Percentiles rank a stretch among this genome's conserved stretches.
These are phyloP conservation scores for Corythaixoides concolor DNA, from an alignment of 2,113 vertebrate species.

Conservation along the genomic window DNA sequence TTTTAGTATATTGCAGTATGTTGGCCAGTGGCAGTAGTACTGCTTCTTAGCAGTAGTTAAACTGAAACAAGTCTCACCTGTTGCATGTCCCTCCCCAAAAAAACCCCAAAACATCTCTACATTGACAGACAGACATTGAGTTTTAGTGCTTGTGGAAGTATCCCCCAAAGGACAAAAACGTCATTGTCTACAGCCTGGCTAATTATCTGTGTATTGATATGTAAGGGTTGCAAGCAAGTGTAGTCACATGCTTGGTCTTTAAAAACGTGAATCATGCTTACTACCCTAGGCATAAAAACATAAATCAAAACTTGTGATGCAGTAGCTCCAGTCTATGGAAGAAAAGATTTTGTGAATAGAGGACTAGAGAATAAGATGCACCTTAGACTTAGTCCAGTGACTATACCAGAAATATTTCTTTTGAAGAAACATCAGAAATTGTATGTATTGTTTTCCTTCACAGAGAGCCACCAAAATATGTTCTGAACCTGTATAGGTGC, in stretches of 20 bases:
- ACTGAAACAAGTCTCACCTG: rapidly evolving
- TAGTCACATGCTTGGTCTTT: background rate
- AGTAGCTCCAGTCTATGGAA: background rate
- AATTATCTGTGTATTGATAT: constrained; percentile 17
- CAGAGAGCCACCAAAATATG: background rate
- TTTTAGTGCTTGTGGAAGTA: background rate
- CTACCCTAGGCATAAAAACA: background rate
- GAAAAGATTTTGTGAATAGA: background rate
- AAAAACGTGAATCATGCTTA: background rate
- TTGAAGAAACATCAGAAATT: background rate
- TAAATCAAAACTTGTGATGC: background rate
- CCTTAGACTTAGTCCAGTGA: background rate
- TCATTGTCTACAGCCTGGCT: background rate
- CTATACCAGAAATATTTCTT: background rate
- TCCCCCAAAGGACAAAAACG: background rate
- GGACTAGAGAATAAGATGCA: background rate
- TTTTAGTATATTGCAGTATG: background rate
- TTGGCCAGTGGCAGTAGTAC: background rate
- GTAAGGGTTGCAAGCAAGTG: background rate
- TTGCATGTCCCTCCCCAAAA: background rate
- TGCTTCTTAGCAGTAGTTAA: background rate
- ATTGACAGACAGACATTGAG: background rate
- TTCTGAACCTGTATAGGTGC: background rate
- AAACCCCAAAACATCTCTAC: rapidly evolving
- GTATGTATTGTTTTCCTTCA: background rate